Percentiles rank a stretch among this genome's conserved stretches.
Evolutionary conservation across 2,797 vertebrate genomes (phyloP).

Genomic region (Scolopax bukidnonensis): DNA sequence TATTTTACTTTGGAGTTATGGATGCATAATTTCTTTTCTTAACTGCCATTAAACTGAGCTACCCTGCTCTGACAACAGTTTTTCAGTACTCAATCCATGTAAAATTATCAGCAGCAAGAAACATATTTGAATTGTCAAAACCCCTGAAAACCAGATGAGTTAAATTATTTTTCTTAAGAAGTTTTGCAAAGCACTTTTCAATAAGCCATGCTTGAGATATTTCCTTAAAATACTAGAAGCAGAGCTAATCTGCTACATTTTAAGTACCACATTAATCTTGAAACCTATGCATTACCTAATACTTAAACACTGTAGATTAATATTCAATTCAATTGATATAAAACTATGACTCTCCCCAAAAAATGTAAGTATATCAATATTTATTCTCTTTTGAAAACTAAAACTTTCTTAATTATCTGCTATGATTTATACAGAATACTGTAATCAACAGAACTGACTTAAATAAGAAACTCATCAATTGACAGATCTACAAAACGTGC

Average conservation of each 20-base stretch:
- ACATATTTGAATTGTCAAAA: background rate
- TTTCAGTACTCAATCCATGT: background rate
- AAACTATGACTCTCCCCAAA: background rate
- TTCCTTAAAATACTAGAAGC: background rate
- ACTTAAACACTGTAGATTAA: background rate
- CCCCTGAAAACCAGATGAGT: background rate
- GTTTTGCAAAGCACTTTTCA: background rate
- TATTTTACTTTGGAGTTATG: background rate
- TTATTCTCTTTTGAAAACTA: background rate
- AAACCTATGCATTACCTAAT: background rate
- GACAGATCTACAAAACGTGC: background rate
- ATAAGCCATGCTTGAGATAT: background rate
- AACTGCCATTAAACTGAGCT: background rate
- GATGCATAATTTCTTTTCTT: background rate
- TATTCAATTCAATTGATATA: background rate
- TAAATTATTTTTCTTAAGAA: background rate
- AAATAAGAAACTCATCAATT: background rate
- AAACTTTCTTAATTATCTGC: constrained; percentile 1
- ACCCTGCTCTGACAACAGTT: rapidly evolving
- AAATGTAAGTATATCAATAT: background rate
- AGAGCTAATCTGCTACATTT: background rate
- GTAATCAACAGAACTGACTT: background rate
- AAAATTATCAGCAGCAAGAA: background rate
- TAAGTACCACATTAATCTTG: background rate
- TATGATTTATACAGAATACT: background rate